Base-by-base conservation (phyloP, 2,888 invertebrate species). In the Mycalesis mineus region DNA sequence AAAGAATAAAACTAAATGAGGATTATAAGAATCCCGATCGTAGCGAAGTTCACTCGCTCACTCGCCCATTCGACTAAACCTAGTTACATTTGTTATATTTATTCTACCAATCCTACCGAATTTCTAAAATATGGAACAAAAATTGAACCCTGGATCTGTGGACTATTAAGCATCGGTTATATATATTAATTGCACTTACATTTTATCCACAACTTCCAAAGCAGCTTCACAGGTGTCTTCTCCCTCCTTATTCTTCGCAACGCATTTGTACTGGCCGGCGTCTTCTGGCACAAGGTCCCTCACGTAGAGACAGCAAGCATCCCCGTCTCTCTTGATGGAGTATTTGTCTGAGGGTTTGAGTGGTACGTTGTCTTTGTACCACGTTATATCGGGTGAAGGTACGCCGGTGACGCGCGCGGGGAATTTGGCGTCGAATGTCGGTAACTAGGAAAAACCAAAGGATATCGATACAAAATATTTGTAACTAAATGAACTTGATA, bases 321-420 rank as follows among this genome's bases (percentile, higher is more conserved):
- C 96, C 0, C 96, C 96, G 71, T 97, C 96, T 0, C 94, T 73
- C 73, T 91, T 91, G 45, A 96, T 90, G 63, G 92, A 92, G 77
- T 95, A 96, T 77, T 96, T 96, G 51, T 93, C 92, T 1, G 91
- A 86, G 62, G 93, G 92, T 0, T 84, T 80, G 14, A 98, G 91
- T 0, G 93, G 93, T 57, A 92, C 90, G 7, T 95, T 96, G 80
- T 97, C 93, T 83, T 94, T 95, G 84, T 93, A 95, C 98, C 98
- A 98, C 0, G 92, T 88, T 15, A 98, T 91, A 8, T 96, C 95
- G 0, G 98, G 98, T 44, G 92, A 90, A 0, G 97, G 97, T 3
- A 96, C 91, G 7, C 97, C 97, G 51, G 91, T 92, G 0, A 97
- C 93, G 1, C 95, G 93, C 0, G 95, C 96, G 0, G 94, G 92